phyloP scores from a whole-genome alignment of 2,888 invertebrate species.

The Hipparchia semele region DNA sequence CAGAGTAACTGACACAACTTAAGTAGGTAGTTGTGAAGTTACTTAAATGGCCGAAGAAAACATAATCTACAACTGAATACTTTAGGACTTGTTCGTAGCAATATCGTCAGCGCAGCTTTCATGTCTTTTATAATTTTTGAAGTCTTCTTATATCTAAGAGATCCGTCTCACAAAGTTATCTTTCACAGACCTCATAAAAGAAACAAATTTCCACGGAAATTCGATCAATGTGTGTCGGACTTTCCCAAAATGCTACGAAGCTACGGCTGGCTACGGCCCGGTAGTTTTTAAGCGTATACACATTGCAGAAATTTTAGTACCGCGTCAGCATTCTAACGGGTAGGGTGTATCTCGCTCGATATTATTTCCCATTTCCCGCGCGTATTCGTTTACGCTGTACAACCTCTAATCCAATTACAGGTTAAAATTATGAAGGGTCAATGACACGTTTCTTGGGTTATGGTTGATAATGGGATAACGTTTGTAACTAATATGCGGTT shows the following conservation, averaged over 20 bases:
- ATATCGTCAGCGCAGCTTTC: no score
- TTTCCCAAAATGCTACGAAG: constrained; percentile 61
- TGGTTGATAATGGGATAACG: constrained; percentile 56
- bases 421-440: constrained; percentile 50
- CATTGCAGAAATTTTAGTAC: constrained; percentile 56
- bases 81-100: not conserved
- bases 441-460: constrained; percentile 50
- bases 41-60: no score
- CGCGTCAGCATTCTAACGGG: constrained; percentile 52
- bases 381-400: constrained; percentile 65
- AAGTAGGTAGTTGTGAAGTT: no score
- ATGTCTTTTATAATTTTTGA: not conserved
- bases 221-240: constrained; percentile 58
- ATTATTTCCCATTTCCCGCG: constrained; percentile 40
- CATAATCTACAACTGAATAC: no score
- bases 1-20: no score
- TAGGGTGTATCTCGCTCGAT: constrained; percentile 48
- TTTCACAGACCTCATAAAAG: constrained; percentile 20
- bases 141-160: not conserved
- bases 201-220: constrained; percentile 47
- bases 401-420: constrained; percentile 69
- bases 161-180: not conserved
- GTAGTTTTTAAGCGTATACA: constrained; percentile 27
- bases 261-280: constrained; percentile 49
- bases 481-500: constrained; percentile 56